Evolutionary conservation across 2,888 invertebrate species (phyloP), one percentile per base, ranked within the genome.

Genomic region (Protodeltote pygarga): DNA sequence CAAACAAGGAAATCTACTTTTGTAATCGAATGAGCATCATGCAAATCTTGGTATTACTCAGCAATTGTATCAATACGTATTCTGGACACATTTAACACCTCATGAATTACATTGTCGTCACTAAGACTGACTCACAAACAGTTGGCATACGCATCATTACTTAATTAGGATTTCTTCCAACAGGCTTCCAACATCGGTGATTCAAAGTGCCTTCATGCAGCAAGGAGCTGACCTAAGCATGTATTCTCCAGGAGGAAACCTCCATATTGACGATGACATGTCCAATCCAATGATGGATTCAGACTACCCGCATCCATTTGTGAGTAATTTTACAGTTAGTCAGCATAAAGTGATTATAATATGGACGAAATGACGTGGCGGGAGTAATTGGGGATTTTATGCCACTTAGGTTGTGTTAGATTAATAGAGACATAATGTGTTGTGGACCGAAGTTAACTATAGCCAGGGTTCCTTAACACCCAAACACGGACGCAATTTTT

Each of bases 121-220:
- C 37, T 34, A 40, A 38, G 40, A 40, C 50, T 58, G 60, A 64
- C 37, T 58, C 65, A 58, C 20, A 46, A 34, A 15, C 40, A 58
- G 49, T 58, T 65, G 33, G 50, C 32, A 31, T 29, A 64, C 40
- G 37, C 37, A 38, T 9, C 11, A 19, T 28, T 40, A 40, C n/a
- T 31, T 17, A 34, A 24, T 9, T 3, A 10, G 17, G 6, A 3
- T 37, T 40, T 41, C 15, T 20, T 11, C 11, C 35, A 11, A 42
- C 87, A 93, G 89, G 31, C 82, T 83, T 57, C 92, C 85, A 44
- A 89, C 82, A 2, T 92, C 83, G 10, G 92, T 92, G 48, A 92
- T 92, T 32, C 92, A 92, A 67, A 91, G 73, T 21, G 92, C 92
- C 0, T 66, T 92, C 44, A 82, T 92, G 81, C 93, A 92, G 77